A percentile compares a stretch with the other conserved stretches of the same genome.
Conservation (phyloP, 2,888 invertebrate species). For the Caenorhabditis auriculariae region DNA sequence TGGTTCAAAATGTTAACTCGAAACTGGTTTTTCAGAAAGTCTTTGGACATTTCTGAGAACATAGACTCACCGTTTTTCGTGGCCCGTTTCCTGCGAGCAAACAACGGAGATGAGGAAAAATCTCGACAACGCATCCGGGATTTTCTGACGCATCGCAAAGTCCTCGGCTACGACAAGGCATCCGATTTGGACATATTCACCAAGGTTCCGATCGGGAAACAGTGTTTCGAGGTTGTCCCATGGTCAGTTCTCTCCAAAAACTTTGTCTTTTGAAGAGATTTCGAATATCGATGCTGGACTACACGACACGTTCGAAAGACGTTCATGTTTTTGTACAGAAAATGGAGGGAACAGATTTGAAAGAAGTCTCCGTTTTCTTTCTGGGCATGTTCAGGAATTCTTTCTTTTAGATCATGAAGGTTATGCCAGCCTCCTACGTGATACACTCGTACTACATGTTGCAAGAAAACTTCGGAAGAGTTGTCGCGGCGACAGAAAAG, state of each 20-base stretch:
- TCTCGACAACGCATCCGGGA: constrained; percentile 16
- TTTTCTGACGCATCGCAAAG: constrained; percentile 14
- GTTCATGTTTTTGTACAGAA: constrained; percentile 57
- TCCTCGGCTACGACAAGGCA: constrained; percentile 40
- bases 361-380: constrained; percentile 33
- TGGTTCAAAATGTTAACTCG: too few species aligned
- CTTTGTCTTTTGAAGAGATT: constrained; percentile 42
- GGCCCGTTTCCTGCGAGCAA: constrained; percentile 44
- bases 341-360: constrained; percentile 55
- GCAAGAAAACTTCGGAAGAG: constrained; percentile 54
- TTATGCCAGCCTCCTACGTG: constrained; percentile 53
- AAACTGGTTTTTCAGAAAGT: constrained; percentile 2
- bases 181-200: constrained; percentile 40
- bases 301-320: constrained; percentile 44
- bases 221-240: constrained; percentile 42
- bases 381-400: too few species aligned
- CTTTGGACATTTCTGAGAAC: constrained; percentile 27
- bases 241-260: neutral
- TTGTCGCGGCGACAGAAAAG: constrained; percentile 48
- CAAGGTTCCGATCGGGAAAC: constrained; percentile 34
- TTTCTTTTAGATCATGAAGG: constrained; percentile 48
- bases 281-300: constrained; percentile 47
- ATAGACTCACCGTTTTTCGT: constrained; percentile 52
- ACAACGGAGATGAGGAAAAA: constrained; percentile 44
- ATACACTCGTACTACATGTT: constrained; percentile 57